phyloP scores from a whole-genome alignment of 2,113 vertebrate genomes.

The Sakesphorus luctuosus region DNA sequence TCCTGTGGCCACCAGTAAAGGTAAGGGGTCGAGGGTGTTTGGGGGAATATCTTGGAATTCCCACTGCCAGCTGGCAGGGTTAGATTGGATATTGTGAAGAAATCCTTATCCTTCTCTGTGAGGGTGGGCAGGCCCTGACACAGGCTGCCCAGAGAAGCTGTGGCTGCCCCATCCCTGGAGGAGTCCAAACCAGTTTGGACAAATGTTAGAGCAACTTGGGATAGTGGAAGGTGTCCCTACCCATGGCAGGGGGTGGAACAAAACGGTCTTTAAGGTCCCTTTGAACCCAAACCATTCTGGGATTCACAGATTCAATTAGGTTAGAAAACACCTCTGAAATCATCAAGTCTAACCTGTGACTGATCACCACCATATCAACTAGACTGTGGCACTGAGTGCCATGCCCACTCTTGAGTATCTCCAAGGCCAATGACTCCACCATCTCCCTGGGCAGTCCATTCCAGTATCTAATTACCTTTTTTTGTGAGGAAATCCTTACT shows the following conservation, averaged over 20 bases:
- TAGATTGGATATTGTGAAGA: neutral
- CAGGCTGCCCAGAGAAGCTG: neutral
- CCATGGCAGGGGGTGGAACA: rapidly evolving
- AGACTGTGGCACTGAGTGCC: neutral
- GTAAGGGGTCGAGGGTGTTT: neutral
- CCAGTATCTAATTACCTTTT: neutral
- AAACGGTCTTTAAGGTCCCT: neutral
- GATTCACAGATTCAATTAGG: neutral
- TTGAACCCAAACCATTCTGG: neutral
- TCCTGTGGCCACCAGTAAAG: neutral
- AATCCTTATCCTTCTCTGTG: neutral
- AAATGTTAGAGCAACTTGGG: neutral
- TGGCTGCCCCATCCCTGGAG: neutral
- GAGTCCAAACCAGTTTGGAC: neutral
- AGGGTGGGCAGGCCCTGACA: neutral
- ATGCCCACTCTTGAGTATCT: neutral
- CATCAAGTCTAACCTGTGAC: neutral
- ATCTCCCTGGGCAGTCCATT: neutral
- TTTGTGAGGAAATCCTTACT: neutral
- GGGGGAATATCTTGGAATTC: neutral
- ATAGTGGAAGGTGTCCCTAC: neutral
- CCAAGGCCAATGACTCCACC: neutral
- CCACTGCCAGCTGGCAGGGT: rapidly evolving
- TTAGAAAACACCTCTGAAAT: neutral
- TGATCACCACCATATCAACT: neutral